Evolutionary conservation across 2,888 invertebrate genomes (phyloP), one percentile per base, ranked within the genome.

Genomic region (Dendrolimus pini): DNA sequence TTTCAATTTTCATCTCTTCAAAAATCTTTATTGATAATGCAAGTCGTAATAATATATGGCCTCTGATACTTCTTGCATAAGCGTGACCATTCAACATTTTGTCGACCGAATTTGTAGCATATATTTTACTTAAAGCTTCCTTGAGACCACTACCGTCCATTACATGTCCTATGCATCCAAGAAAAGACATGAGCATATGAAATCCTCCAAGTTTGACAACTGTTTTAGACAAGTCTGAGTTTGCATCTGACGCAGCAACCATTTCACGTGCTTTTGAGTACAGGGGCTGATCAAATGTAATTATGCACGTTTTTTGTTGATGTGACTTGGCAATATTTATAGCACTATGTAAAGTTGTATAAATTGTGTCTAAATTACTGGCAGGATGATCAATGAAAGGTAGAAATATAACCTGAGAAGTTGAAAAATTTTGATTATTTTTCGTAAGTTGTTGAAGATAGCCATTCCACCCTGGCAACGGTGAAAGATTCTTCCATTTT

Each of bases 311-410:
- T 75, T 61, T 63, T 55, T 65, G 65, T 56, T 59, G 59, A 68
- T 64, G 67, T 12, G 62, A 61, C 65, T 66, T 67, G 41, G 65
- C 67, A 59, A 63, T 60, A 9, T 65, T 55, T 60, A 62, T 56
- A 56, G 66, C 66, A 61, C 63, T 54, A 54, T 41, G 59, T 61
- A 80, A 64, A 62, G 72, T 60, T 52, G 77, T 75, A 53, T 63
- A 68, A 53, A 78, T 65, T 41, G 74, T 78, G 58, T 70, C 60
- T 55, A 62, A 70, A 59, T 79, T 63, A 61, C 65, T 70, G 41
- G 77, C 70, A 55, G 72, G 74, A 55, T 69, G 64, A 62, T 77
- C 64, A 54, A 80, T 74, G 58, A 80, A 82, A 54, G 74, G 80
- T 53, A 76, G 60, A 66, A 62, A 74, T 54, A 61, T 56, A 61